Evolutionary conservation across 2,888 invertebrate genomes (phyloP).

Genomic region (Isoperla grammatica): DNA sequence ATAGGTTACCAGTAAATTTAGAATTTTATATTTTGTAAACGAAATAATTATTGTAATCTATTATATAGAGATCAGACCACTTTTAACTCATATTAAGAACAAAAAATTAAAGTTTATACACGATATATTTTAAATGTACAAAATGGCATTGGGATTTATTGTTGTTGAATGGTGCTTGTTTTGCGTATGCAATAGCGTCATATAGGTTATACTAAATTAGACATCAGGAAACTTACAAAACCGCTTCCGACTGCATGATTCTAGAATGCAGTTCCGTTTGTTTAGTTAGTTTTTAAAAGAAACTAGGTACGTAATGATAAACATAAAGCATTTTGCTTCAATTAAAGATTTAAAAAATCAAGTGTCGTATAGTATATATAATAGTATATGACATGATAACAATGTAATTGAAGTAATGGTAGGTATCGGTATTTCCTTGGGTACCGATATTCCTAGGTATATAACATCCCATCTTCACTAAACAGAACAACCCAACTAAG

Average conservation of each 20-base stretch:
- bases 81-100: not conserved
- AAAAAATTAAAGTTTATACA: not conserved
- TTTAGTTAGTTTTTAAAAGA: not conserved
- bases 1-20: not conserved
- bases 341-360: not conserved
- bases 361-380: too few species aligned
- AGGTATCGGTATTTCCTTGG: not conserved
- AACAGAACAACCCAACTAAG: too few species aligned
- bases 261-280: not conserved
- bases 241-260: not conserved
- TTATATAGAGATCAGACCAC: not conserved
- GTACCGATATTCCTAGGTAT: not conserved
- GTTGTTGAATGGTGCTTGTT: conserved; percentile 14
- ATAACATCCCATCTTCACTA: not conserved
- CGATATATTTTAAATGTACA: conserved; percentile 9
- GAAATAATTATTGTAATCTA: not conserved
- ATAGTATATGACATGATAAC: too few species aligned
- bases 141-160: conserved; percentile 11
- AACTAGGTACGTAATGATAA: too few species aligned
- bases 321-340: not conserved
- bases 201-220: too few species aligned
- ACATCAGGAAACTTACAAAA: too few species aligned
- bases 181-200: too few species aligned
- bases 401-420: too few species aligned
- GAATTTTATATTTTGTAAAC: not conserved